Conservation (phyloP, 2,113 vertebrate species). For the Aphyosemion australe region DNA sequence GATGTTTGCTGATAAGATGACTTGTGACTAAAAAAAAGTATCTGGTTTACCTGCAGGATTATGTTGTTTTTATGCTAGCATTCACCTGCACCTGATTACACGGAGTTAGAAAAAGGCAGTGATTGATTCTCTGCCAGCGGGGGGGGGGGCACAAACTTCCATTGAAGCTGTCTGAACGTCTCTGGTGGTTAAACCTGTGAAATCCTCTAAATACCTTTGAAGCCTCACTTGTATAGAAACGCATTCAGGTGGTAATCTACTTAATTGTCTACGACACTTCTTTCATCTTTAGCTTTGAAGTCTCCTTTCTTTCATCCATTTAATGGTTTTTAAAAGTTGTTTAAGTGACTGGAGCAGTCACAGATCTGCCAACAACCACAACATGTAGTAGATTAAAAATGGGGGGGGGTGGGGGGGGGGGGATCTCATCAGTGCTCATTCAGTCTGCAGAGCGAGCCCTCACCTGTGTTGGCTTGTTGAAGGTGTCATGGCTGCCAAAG, state of each 20-base stretch:
- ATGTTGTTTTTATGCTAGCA: neutral
- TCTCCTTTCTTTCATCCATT: neutral
- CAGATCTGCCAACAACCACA: neutral
- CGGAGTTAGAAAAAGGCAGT: neutral
- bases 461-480: too few species aligned
- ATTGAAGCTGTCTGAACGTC: neutral
- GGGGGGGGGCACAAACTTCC: neutral
- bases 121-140: neutral
- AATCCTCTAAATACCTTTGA: neutral
- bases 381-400: neutral
- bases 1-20: too few species aligned
- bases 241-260: conserved; percentile 23
- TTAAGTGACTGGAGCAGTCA: neutral
- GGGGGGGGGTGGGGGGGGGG: too few species aligned
- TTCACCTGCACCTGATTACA: neutral
- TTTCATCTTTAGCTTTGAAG: neutral
- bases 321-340: neutral
- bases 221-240: neutral
- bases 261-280: neutral
- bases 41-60: neutral
- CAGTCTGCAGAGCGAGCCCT: too few species aligned
- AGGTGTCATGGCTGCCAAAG: too few species aligned
- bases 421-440: too few species aligned
- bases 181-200: neutral
- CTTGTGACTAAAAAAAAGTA: too few species aligned